Percentiles rank a stretch among this genome's conserved stretches.
These are phyloP conservation scores for Gisinianus flammeolus DNA, from an alignment of 2,888 invertebrate species.

Conservation along the genomic window DNA sequence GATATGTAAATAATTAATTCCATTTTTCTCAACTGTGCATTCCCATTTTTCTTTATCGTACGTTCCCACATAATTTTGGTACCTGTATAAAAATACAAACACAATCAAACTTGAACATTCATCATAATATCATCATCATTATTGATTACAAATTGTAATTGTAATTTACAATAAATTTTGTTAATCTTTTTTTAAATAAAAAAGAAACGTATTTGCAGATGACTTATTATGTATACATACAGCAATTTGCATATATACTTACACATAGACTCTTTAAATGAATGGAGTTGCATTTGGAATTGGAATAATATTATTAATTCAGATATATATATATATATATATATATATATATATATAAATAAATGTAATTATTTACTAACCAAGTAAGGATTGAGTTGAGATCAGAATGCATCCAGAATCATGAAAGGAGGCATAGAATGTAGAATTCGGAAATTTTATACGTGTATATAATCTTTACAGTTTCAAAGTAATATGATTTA, in stretches of 20 bases:
- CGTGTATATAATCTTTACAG: background rate
- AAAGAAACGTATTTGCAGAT: no score
- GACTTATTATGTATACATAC: no score
- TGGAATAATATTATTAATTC: background rate
- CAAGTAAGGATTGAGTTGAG: constrained; percentile 57
- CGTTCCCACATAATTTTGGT: constrained; percentile 93
- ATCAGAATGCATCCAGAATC: constrained; percentile 56
- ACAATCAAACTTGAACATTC: no score
- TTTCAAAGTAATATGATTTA: no score
- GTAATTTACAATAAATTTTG: no score
- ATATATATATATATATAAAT: no score
- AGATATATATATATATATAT: no score
- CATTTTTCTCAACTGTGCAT: constrained; percentile 89
- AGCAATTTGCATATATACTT: background rate
- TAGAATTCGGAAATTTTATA: background rate
- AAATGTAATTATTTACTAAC: constrained; percentile 36
- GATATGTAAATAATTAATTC: constrained; percentile 70
- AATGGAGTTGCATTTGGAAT: background rate
- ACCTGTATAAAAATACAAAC: no score
- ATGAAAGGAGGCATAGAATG: constrained; percentile 32
- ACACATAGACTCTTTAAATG: background rate
- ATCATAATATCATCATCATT: no score
- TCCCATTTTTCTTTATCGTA: constrained; percentile 99
- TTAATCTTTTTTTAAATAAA: no score
- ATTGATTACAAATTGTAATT: no score